phyloP scores from a whole-genome alignment of 2,113 vertebrate species.

The Sebastes schlegelii region DNA sequence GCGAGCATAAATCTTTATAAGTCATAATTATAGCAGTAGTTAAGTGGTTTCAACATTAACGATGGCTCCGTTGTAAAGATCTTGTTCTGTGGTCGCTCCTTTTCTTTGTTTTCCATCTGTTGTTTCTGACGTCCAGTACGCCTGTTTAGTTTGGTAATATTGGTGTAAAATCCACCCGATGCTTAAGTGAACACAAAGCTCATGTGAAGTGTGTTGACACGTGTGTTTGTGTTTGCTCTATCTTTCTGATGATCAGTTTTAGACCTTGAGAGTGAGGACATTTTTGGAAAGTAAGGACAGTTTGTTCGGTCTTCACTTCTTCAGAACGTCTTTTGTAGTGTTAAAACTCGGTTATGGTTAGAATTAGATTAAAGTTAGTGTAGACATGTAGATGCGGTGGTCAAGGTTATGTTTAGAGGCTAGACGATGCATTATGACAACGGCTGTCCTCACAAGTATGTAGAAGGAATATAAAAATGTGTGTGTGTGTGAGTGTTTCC shows the following conservation, averaged over 20 bases:
- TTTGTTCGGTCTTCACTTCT: no score
- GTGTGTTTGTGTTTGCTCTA: background rate
- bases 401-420: constrained; percentile 1
- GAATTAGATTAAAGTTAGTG: background rate
- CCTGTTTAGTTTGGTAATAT: background rate
- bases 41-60: background rate
- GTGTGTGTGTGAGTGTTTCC: constrained; percentile 29
- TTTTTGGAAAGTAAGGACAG: no score
- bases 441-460: background rate
- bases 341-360: background rate
- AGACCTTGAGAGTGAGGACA: background rate
- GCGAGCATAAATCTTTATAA: constrained; percentile 9
- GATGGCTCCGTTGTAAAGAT: background rate
- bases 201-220: background rate
- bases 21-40: background rate
- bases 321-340: background rate
- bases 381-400: background rate
- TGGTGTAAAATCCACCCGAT: background rate
- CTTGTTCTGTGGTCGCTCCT: background rate
- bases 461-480: constrained; percentile 8
- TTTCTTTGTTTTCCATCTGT: background rate
- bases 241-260: background rate
- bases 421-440: background rate
- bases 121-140: background rate
- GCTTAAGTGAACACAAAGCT: background rate